Evolutionary conservation across 2,797 vertebrate species (phyloP).

Genomic region (Parauchenoglanis punctatus): DNA sequence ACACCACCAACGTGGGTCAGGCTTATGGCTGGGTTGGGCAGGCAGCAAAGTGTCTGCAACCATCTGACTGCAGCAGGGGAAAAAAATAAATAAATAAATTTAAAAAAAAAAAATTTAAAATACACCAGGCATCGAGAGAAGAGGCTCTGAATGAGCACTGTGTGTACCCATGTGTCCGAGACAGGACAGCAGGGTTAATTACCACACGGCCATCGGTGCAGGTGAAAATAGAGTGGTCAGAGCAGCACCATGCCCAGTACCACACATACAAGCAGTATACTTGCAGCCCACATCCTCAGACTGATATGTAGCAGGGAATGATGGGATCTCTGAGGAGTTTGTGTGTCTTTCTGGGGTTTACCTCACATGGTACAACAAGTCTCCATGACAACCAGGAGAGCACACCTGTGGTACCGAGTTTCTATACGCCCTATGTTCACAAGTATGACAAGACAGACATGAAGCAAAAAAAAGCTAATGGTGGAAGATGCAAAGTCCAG

Average conservation of each 20-base stretch:
- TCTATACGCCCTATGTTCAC: too few relatives aligned
- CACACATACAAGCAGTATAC: not conserved
- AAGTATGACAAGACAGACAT: not conserved
- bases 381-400: not conserved
- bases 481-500: not conserved
- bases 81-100: too few relatives aligned
- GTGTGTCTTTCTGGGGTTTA: not conserved
- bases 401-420: not conserved
- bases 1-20: conserved; percentile 2
- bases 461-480: not conserved
- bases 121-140: not conserved
- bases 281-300: not conserved
- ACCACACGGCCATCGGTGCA: not conserved
- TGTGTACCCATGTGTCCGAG: not conserved
- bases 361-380: not conserved
- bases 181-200: not conserved
- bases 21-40: not conserved
- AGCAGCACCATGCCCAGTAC: not conserved
- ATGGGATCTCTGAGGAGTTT: not conserved
- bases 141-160: not conserved
- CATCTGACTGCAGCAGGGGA: not conserved
- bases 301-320: not conserved
- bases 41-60: not conserved
- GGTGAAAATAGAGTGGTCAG: not conserved
- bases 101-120: too few relatives aligned